phyloP scores from a whole-genome alignment of 2,113 vertebrate genomes.

The Petromus typicus region DNA sequence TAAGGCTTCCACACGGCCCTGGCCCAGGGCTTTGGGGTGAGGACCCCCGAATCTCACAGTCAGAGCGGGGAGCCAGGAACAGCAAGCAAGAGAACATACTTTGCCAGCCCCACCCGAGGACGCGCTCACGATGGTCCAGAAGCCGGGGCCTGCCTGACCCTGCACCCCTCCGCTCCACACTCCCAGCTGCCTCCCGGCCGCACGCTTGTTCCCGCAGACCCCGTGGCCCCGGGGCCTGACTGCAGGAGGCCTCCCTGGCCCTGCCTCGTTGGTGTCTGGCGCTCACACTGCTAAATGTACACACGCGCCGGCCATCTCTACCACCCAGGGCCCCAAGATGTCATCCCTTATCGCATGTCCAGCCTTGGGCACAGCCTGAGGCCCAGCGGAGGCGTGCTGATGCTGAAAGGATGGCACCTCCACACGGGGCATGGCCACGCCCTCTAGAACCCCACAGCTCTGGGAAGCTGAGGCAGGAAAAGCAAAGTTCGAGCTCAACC shows the following conservation, averaged over 20 bases:
- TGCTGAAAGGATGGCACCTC: neutral
- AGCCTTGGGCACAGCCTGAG: rapidly evolving
- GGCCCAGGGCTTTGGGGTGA: neutral
- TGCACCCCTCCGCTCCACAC: too few species aligned
- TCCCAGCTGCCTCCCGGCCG: too few species aligned
- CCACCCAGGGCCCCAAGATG: neutral
- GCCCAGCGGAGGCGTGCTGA: too few species aligned
- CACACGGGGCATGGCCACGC: neutral
- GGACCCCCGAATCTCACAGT: neutral
- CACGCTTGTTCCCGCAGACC: too few species aligned
- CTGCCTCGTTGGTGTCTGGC: neutral
- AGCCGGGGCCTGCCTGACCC: neutral
- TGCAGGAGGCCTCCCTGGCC: neutral
- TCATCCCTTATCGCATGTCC: rapidly evolving
- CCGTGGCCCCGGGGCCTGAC: neutral
- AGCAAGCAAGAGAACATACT: neutral
- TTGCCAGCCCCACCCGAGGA: neutral
- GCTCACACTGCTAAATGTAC: too few species aligned
- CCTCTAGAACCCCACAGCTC: neutral
- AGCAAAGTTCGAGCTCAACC: neutral
- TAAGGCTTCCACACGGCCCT: neutral
- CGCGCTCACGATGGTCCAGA: neutral
- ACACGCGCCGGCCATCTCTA: neutral
- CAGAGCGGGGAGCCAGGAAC: neutral
- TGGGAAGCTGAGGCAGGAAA: neutral